These are phyloP conservation scores for Glomeris maerens DNA, from an alignment of 1,140 invertebrate species.

Conservation along the genomic window DNA sequence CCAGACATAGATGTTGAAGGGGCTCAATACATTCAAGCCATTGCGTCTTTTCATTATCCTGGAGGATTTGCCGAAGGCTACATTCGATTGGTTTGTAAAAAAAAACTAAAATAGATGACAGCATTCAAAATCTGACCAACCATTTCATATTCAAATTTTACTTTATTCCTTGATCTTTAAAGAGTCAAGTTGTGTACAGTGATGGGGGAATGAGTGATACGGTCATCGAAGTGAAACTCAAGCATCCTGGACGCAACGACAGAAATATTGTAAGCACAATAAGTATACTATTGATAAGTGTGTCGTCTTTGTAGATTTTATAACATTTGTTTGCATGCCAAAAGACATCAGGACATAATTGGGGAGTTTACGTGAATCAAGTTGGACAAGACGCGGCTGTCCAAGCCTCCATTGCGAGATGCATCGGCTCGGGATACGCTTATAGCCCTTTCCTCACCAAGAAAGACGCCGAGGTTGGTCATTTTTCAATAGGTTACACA, in stretches of 20 bases:
- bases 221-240: conserved; percentile 68
- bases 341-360: conserved; percentile 69
- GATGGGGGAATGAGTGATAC: conserved; percentile 80
- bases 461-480: too few relatives aligned
- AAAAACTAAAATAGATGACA: not conserved
- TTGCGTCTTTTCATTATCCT: conserved; percentile 84
- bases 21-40: conserved; percentile 64
- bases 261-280: conserved; percentile 50
- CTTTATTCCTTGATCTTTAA: conserved; percentile 20
- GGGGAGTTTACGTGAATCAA: conserved; percentile 84
- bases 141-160: not conserved
- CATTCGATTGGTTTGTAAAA: conserved; percentile 55
- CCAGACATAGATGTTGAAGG: conserved; percentile 69
- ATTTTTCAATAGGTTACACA: too few relatives aligned
- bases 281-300: not conserved
- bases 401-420: conserved; percentile 57
- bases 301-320: not conserved
- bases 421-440: conserved; percentile 73
- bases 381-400: conserved; percentile 84
- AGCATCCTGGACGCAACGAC: conserved; percentile 62
- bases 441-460: conserved; percentile 95
- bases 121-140: not conserved
- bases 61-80: conserved; percentile 71
- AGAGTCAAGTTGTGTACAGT: conserved; percentile 70
- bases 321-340: not conserved